Conservation (phyloP, 1,140 invertebrate species). For the Berghia stephanieae region DNA sequence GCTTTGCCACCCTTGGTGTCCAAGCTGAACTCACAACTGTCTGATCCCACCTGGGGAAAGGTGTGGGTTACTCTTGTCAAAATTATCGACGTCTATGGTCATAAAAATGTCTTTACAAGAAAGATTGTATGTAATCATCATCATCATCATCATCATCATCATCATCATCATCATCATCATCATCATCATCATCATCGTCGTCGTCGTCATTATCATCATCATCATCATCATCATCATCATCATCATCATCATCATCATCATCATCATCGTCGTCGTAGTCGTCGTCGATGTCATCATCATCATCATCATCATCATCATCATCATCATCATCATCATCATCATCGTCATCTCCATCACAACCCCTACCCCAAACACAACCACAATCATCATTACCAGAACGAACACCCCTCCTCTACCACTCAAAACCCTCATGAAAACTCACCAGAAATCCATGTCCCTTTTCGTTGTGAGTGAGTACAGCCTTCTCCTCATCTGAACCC, state of each 20-base stretch:
- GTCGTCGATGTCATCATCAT: background rate
- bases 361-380: background rate
- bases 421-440: conserved; percentile 11
- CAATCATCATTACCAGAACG: background rate
- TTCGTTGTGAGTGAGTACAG: conserved; percentile 54
- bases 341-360: background rate
- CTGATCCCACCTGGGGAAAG: conserved; percentile 70
- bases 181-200: background rate
- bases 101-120: background rate
- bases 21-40: conserved; percentile 72
- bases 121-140: background rate
- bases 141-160: background rate
- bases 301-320: background rate
- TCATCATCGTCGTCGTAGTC: conserved; percentile 10
- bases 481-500: conserved; percentile 56
- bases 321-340: background rate
- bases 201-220: background rate
- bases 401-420: background rate
- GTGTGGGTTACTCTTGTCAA: background rate
- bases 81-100: background rate
- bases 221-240: conserved; percentile 8
- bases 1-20: conserved; percentile 71
- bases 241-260: conserved; percentile 15
- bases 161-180: background rate
- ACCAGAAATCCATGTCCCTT: conserved; percentile 59